A percentile compares a stretch with the other conserved stretches of the same genome.
These are phyloP conservation scores for Pluvianellus socialis DNA, from an alignment of 2,113 vertebrate species.

Conservation along the genomic window DNA sequence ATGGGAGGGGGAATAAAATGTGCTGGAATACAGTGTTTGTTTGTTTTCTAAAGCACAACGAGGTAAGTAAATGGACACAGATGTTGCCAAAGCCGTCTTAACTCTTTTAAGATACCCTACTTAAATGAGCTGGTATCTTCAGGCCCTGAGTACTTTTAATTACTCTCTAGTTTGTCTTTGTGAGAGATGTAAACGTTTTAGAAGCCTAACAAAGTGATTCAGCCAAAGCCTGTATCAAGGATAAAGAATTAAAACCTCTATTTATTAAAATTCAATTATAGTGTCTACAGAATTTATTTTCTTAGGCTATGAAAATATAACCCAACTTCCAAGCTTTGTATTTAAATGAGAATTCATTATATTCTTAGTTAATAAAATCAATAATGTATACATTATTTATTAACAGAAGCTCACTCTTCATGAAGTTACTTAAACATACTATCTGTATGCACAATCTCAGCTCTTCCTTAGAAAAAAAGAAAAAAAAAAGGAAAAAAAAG, in stretches of 20 bases:
- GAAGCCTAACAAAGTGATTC: background rate
- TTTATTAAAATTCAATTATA: background rate
- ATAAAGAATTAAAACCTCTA: background rate
- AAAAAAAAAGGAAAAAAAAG: background rate
- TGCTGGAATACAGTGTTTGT: constrained; percentile 24
- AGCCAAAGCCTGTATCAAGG: background rate
- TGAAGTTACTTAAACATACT: background rate
- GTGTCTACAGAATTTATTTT: background rate
- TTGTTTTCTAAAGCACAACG: background rate
- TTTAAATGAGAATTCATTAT: background rate
- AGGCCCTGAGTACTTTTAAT: background rate
- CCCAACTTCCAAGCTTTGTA: background rate
- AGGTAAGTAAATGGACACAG: background rate
- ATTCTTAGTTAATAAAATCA: background rate
- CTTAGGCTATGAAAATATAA: background rate
- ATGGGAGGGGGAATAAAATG: background rate
- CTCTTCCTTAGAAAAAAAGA: background rate
- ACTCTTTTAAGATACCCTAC: background rate
- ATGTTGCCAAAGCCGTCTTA: constrained; percentile 7
- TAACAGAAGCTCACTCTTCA: background rate
- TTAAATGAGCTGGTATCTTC: background rate
- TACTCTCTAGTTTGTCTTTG: background rate
- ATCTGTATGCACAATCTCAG: background rate
- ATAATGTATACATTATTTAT: background rate
- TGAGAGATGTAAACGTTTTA: background rate